These are phyloP conservation scores for Drosophila orosa DNA, from an alignment of 1,140 invertebrate species.

Conservation along the genomic window DNA sequence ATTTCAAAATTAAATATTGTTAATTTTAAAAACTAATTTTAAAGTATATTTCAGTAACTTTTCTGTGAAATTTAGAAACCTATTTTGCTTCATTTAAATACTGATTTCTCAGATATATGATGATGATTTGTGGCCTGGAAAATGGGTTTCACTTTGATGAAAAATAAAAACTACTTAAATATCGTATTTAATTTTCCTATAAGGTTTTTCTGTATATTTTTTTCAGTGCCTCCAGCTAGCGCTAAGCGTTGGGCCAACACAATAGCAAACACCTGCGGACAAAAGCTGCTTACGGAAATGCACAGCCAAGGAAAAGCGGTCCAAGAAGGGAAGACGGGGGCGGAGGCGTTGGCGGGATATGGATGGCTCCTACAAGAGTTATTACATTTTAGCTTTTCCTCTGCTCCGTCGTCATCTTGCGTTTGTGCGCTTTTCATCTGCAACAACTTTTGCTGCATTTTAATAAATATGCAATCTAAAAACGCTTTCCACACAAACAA, in stretches of 20 bases:
- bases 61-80: no score
- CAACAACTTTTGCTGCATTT: constrained; percentile 66
- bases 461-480: constrained; percentile 81
- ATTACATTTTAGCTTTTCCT: constrained; percentile 76
- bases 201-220: neutral
- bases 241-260: constrained; percentile 75
- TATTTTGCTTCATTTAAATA: no score
- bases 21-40: no score
- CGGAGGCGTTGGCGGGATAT: constrained; percentile 10
- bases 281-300: constrained; percentile 78
- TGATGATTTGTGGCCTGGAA: no score
- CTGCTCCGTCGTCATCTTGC: constrained; percentile 35
- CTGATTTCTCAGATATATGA: no score
- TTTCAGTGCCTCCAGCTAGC: constrained; percentile 32
- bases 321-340: neutral
- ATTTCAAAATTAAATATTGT: no score
- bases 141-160: neutral
- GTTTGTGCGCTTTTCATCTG: constrained; percentile 49
- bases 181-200: neutral
- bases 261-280: constrained; percentile 79
- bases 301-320: constrained; percentile 30
- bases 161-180: neutral
- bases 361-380: constrained; percentile 69
- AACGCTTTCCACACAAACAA: constrained; percentile 57
- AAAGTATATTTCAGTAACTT: no score